A percentile compares a stretch with the other conserved stretches of the same genome.
Evolutionary conservation across 2,113 vertebrate species (phyloP).

Genomic region (Syrrhaptes paradoxus): DNA sequence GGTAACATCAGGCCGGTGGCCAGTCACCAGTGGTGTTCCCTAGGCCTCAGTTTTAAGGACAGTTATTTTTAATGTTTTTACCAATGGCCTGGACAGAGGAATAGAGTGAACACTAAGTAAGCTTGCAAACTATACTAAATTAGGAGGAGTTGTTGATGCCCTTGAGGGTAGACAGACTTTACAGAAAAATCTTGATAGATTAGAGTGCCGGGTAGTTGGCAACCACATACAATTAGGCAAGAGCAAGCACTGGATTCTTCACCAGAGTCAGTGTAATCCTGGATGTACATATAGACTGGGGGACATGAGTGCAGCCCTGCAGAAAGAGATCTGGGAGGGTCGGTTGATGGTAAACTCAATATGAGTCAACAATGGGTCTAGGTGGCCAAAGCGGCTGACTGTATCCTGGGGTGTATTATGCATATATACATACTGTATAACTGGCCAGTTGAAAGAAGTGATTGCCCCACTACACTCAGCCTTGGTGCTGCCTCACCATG

Average conservation of each 20-base stretch:
- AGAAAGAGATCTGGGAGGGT: background rate
- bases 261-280: background rate
- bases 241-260: background rate
- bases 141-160: background rate
- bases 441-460: background rate
- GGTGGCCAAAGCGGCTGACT: background rate
- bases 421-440: no score
- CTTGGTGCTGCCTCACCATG: background rate
- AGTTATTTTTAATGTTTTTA: background rate
- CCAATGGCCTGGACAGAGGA: background rate
- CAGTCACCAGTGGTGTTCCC: background rate
- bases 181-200: background rate
- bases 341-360: background rate
- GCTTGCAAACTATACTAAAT: background rate
- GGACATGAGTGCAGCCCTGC: background rate
- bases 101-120: background rate
- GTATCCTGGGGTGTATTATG: background rate
- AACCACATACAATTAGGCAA: background rate
- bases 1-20: background rate
- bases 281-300: background rate
- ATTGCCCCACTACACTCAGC: background rate
- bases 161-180: background rate
- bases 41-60: background rate
- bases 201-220: background rate
- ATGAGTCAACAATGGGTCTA: background rate